Conservation (phyloP, 2,797 vertebrate species). For the Gouania willdenowi region DNA sequence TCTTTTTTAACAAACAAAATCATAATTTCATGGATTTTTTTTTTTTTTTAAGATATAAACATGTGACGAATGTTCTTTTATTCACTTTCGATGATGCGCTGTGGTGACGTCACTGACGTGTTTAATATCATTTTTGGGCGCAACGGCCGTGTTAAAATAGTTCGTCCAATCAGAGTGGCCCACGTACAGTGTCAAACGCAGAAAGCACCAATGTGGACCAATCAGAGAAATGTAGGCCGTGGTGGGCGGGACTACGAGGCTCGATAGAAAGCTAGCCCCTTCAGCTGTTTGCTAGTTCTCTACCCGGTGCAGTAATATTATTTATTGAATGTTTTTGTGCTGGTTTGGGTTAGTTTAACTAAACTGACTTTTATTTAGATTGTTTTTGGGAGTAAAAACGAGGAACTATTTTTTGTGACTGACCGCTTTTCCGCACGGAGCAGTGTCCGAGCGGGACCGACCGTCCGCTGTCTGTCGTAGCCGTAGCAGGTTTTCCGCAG, state of each 20-base stretch:
- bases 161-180: slow-evolving; percentile 65
- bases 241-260: slow-evolving; percentile 5
- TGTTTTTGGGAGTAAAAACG: not conserved
- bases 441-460: slow-evolving; percentile 51
- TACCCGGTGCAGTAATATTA: too few relatives aligned
- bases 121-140: slow-evolving; percentile 20
- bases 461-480: slow-evolving; percentile 61
- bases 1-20: too few relatives aligned
- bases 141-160: slow-evolving; percentile 41
- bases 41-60: too few relatives aligned
- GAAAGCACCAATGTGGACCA: slow-evolving; percentile 45
- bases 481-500: not conserved
- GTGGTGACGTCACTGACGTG: not conserved
- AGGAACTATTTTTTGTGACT: slow-evolving; percentile 47
- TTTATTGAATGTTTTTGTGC: not conserved
- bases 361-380: too few relatives aligned
- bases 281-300: too few relatives aligned
- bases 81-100: not conserved
- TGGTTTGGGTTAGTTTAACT: too few relatives aligned
- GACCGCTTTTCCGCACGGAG: slow-evolving; percentile 59
- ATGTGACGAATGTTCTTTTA: too few relatives aligned
- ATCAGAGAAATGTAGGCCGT: slow-evolving; percentile 33
- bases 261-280: slow-evolving; percentile 5
- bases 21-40: too few relatives aligned
- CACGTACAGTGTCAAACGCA: slow-evolving; percentile 66